Conservation (phyloP, 2,113 vertebrate species). For the Sturnus vulgaris region DNA sequence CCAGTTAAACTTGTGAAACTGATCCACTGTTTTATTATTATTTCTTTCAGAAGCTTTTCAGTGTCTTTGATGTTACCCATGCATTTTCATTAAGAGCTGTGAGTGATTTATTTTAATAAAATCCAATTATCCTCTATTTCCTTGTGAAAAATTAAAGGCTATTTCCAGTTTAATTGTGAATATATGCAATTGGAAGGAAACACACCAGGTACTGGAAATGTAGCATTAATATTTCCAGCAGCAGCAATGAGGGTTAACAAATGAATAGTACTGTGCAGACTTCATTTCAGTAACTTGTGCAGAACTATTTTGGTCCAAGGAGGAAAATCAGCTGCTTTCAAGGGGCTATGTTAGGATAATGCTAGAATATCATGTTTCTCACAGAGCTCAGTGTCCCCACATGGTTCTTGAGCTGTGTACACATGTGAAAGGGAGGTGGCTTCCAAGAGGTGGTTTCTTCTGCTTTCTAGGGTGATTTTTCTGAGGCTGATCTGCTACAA, state of each 20-base stretch:
- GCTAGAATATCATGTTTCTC: background rate
- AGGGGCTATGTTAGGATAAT: background rate
- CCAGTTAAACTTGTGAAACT: background rate
- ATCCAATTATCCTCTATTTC: background rate
- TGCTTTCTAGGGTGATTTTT: background rate
- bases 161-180: background rate
- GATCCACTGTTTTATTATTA: constrained; percentile 3
- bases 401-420: background rate
- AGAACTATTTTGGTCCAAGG: background rate
- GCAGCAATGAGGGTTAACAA: background rate
- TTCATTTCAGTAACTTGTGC: background rate
- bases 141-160: background rate
- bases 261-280: background rate
- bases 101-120: constrained; percentile 35
- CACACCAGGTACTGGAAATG: background rate
- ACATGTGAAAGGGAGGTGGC: background rate
- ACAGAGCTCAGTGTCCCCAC: background rate
- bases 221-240: background rate
- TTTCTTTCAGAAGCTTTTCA: constrained; percentile 21
- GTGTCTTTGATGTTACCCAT: constrained; percentile 31
- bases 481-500: background rate
- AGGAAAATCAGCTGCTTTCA: background rate
- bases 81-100: constrained; percentile 24
- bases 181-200: background rate
- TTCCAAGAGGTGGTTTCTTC: background rate